These are phyloP conservation scores for Mohoua ochrocephala DNA, from an alignment of 2,113 vertebrate genomes.

Conservation along the genomic window DNA sequence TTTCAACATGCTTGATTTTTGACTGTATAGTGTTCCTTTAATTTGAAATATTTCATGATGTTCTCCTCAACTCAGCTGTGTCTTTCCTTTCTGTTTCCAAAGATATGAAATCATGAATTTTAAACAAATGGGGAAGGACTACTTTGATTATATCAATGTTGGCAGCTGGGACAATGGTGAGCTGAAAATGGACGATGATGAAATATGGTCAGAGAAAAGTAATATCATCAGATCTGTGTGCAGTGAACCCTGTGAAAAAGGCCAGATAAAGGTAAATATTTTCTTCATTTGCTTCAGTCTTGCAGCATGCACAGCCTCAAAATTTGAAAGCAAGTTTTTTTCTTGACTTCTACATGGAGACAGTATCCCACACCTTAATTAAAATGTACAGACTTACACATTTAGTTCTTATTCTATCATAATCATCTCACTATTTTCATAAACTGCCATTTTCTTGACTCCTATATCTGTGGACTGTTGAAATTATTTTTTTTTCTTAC, in stretches of 20 bases:
- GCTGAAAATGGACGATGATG: conserved; percentile 91
- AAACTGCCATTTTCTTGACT: background rate
- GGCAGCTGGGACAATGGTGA: conserved; percentile 97
- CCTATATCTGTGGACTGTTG: background rate
- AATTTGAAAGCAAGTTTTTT: background rate
- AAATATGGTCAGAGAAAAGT: conserved; percentile 91
- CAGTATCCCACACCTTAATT: background rate
- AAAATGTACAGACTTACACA: background rate
- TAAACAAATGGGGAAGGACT: conserved; percentile 97
- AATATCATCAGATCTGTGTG: conserved; percentile 91
- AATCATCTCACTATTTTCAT: background rate
- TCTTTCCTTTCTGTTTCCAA: conserved; percentile 51
- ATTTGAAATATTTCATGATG: background rate
- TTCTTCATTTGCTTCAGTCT: background rate
- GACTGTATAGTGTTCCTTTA: background rate
- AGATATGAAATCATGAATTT: conserved; percentile 99
- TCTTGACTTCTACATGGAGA: background rate
- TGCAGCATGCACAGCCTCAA: background rate
- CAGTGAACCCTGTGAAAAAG: conserved; percentile 97
- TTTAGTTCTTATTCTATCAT: background rate
- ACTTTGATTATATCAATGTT: conserved; percentile 94
- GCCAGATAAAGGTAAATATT: conserved; percentile 90
- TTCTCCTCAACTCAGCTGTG: background rate
- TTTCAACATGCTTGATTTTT: background rate
- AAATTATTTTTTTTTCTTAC: background rate